These are phyloP conservation scores for Rhynchonema sp. DNA, from an alignment of 2,888 invertebrate genomes.

Conservation along the genomic window DNA sequence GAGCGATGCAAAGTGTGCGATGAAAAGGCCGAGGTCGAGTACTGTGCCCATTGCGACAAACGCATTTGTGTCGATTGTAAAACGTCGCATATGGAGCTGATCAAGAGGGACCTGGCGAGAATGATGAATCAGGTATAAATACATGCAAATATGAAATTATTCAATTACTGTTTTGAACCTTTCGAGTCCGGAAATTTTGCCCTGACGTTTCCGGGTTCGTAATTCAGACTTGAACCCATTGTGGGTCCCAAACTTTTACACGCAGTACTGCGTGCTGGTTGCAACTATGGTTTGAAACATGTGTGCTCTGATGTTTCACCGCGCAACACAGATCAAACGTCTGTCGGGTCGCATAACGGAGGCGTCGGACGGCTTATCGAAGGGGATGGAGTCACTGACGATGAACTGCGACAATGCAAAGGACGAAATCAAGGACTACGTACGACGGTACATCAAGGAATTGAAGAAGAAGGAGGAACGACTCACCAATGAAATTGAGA, in stretches of 20 bases:
- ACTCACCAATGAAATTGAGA: constrained; percentile 45
- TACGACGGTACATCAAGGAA: constrained; percentile 23
- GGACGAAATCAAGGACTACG: constrained; percentile 68
- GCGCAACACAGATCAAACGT: constrained; percentile 26
- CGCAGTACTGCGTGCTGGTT: no score
- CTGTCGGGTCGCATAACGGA: constrained; percentile 23
- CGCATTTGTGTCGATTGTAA: constrained; percentile 91
- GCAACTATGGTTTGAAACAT: no score
- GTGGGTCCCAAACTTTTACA: no score
- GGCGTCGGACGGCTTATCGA: constrained; percentile 30
- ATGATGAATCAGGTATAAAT: constrained; percentile 66
- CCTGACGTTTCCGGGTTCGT: no score
- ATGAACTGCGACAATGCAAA: constrained; percentile 70
- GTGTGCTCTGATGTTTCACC: no score
- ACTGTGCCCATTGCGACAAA: constrained; percentile 88
- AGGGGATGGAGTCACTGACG: constrained; percentile 66
- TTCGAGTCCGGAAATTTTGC: no score
- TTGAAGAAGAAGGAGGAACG: constrained; percentile 42
- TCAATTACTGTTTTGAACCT: no score
- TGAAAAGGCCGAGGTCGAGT: constrained; percentile 29
- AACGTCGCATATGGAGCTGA: constrained; percentile 74
- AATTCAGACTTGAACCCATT: no score
- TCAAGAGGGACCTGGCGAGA: constrained; percentile 68
- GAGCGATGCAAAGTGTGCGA: constrained; percentile 28
- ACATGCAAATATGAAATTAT: no score